phyloP scores from a whole-genome alignment of 2,113 vertebrate species.

The Pionites leucogaster region DNA sequence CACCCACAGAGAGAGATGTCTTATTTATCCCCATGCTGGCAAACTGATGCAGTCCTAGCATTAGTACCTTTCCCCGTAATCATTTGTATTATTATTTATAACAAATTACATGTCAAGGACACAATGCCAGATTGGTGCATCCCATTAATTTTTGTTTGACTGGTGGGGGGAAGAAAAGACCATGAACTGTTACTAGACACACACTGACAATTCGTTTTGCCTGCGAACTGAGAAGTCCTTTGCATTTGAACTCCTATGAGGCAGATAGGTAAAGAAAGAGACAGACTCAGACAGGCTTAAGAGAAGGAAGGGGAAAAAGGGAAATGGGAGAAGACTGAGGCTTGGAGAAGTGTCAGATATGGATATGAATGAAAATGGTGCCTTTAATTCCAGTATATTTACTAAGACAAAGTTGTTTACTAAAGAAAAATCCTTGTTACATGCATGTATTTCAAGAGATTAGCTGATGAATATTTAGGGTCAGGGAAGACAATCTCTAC shows the following conservation, averaged over 20 bases:
- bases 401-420: neutral
- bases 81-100: constrained; percentile 70
- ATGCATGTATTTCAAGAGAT: neutral
- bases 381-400: neutral
- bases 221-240: constrained; percentile 17
- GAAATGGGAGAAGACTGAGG: neutral
- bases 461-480: neutral
- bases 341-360: neutral
- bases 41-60: constrained; percentile 57
- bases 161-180: constrained; percentile 16
- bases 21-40: constrained; percentile 52
- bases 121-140: constrained; percentile 33
- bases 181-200: constrained; percentile 16
- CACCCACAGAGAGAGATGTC: constrained; percentile 55
- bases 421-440: neutral
- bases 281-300: neutral
- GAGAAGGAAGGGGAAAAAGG: neutral
- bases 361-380: neutral
- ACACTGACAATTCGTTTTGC: constrained; percentile 49
- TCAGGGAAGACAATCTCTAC: neutral
- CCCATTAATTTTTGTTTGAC: constrained; percentile 51
- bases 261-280: neutral
- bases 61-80: constrained; percentile 36
- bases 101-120: constrained; percentile 62
- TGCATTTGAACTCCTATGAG: constrained; percentile 17